Evolutionary conservation across 2,797 vertebrate genomes (phyloP).

Genomic region (Bufotes viridis): DNA sequence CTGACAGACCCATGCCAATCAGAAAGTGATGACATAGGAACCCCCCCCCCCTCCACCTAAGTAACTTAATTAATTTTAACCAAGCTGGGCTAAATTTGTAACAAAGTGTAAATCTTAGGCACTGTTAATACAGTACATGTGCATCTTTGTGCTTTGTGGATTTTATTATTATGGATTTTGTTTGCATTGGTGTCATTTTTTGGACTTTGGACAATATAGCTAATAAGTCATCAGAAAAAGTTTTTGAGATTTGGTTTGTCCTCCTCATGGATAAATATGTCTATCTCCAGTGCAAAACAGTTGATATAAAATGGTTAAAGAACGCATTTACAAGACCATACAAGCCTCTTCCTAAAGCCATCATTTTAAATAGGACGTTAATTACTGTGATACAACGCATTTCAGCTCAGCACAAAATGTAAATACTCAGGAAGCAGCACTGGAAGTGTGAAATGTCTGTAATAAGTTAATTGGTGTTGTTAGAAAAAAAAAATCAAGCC

Average conservation of each 20-base stretch:
- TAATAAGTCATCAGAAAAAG: neutral
- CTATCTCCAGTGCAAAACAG: neutral
- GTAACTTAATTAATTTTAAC: too few species aligned
- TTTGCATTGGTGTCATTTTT: too few species aligned
- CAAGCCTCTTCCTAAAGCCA: neutral
- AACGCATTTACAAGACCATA: slow-evolving; percentile 14
- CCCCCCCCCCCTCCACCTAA: too few species aligned
- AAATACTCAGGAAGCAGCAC: slow-evolving; percentile 8
- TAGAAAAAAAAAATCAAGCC: neutral
- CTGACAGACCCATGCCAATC: too few species aligned
- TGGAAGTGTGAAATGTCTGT: slow-evolving; percentile 44
- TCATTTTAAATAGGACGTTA: slow-evolving; percentile 9
- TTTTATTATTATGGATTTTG: too few species aligned
- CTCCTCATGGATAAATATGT: neutral
- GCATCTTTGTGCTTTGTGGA: too few species aligned
- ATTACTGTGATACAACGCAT: slow-evolving; percentile 15
- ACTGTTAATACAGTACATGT: too few species aligned
- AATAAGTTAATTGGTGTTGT: slow-evolving; percentile 48
- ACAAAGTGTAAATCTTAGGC: too few species aligned
- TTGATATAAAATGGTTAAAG: neutral
- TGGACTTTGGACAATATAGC: too few species aligned
- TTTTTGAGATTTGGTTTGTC: neutral
- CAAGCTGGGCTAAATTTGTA: too few species aligned
- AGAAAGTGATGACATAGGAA: too few species aligned
- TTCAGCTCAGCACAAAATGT: neutral